These are phyloP conservation scores for Danio aesculapii DNA, from an alignment of 2,797 vertebrate species.

Conservation along the genomic window DNA sequence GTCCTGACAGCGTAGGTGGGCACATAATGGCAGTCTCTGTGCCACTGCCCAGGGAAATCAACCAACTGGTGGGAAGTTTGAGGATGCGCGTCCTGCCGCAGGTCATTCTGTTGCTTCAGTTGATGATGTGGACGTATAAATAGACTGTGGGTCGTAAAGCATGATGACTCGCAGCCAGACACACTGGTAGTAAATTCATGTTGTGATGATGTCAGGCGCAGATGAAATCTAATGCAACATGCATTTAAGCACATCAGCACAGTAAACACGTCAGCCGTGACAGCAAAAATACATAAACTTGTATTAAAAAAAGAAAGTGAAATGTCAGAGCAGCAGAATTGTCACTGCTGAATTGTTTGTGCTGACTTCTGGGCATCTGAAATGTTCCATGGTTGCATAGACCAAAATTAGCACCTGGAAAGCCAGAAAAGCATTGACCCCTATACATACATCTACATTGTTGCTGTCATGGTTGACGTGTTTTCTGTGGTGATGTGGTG, in stretches of 20 bases:
- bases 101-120: constrained; percentile 68
- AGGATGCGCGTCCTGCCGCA: constrained; percentile 53
- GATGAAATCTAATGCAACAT: constrained; percentile 61
- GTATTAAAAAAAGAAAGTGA: constrained; percentile 19
- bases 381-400: neutral
- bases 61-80: constrained; percentile 29
- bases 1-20: constrained; percentile 40
- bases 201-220: constrained; percentile 63
- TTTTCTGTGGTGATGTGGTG: constrained; percentile 2
- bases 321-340: neutral
- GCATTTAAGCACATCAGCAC: constrained; percentile 5
- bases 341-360: neutral
- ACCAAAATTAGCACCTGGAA: neutral
- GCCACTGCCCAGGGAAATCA: constrained; percentile 45
- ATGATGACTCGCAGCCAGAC: constrained; percentile 69
- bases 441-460: neutral
- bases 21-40: constrained; percentile 37
- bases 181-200: constrained; percentile 68
- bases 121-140: constrained; percentile 74
- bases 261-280: constrained; percentile 10
- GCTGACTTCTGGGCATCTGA: neutral
- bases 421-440: neutral
- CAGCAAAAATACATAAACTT: constrained; percentile 43
- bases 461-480: constrained; percentile 8
- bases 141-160: constrained; percentile 73